phyloP scores from a whole-genome alignment of 2,888 invertebrate genomes.

The Xylocampa areola region DNA sequence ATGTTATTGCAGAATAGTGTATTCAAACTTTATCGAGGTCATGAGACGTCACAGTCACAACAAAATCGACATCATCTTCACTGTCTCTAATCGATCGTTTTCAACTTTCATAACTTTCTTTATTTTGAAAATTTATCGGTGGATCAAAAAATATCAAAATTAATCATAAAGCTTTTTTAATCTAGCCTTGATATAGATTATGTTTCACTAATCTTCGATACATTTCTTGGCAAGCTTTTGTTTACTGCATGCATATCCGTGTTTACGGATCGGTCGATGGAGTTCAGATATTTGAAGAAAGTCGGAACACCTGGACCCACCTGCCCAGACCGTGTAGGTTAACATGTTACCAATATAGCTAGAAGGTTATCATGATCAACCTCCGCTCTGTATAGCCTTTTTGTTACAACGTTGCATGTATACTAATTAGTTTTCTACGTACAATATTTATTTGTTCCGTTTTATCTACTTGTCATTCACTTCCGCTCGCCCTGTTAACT shows the following conservation, averaged over 20 bases:
- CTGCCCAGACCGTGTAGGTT: conserved; percentile 71
- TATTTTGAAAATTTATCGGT: not conserved
- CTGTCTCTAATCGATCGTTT: conserved; percentile 27
- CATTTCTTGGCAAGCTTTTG: conserved; percentile 64
- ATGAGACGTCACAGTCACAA: too few relatives aligned
- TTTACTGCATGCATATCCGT: conserved; percentile 65
- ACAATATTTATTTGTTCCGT: conserved; percentile 61
- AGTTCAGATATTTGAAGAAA: conserved; percentile 68
- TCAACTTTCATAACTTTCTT: conserved; percentile 52
- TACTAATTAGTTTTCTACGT: conserved; percentile 63
- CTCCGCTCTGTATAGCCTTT: conserved; percentile 67
- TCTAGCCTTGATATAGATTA: conserved; percentile 19
- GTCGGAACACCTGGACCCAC: conserved; percentile 64
- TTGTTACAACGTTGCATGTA: conserved; percentile 57
- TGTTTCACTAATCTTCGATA: conserved; percentile 47
- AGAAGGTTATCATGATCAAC: conserved; percentile 75
- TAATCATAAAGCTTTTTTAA: not conserved
- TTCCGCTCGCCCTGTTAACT: conserved; percentile 45
- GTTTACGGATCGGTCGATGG: conserved; percentile 67
- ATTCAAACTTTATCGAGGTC: conserved; percentile 24
- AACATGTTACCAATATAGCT: conserved; percentile 75
- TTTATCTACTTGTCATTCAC: conserved; percentile 58
- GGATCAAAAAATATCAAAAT: conserved; percentile 4
- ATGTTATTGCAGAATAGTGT: conserved; percentile 24
- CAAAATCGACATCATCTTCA: conserved; percentile 10